phyloP scores from a whole-genome alignment of 2,888 invertebrate species.

The Ephialtes manifestator region DNA sequence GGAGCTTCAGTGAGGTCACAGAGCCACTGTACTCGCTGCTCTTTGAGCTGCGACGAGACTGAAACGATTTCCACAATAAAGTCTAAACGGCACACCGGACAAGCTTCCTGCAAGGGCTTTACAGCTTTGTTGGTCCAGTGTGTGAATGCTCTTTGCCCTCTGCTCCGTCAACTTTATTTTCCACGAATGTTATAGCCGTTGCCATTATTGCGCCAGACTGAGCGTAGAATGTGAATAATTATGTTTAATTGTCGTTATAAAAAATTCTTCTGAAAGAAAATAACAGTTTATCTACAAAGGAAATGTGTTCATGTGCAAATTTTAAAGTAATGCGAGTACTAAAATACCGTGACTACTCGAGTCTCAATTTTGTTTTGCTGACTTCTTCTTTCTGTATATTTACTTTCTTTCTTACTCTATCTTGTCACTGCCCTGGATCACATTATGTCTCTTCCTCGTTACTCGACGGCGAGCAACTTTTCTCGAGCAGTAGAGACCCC shows the following conservation, averaged over 20 bases:
- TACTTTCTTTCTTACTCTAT: constrained; percentile 55
- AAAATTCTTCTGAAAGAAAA: neutral
- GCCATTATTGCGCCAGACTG: neutral
- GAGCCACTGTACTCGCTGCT: constrained; percentile 42
- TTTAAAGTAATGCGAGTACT: constrained; percentile 39
- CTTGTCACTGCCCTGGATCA: constrained; percentile 46
- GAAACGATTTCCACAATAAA: constrained; percentile 62
- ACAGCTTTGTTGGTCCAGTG: neutral
- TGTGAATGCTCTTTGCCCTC: neutral
- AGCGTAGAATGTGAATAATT: neutral
- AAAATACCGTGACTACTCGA: constrained; percentile 43
- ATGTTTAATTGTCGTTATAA: neutral
- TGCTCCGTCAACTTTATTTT: neutral
- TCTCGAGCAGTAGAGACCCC: constrained; percentile 55
- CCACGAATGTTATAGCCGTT: neutral
- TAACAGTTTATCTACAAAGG: neutral
- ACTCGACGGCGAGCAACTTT: constrained; percentile 68
- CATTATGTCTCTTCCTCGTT: constrained; percentile 67
- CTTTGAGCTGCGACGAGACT: constrained; percentile 58
- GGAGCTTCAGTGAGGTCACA: constrained; percentile 59
- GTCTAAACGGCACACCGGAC: constrained; percentile 48
- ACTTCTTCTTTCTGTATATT: constrained; percentile 64
- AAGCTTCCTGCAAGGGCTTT: neutral
- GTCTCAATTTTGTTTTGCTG: constrained; percentile 34
- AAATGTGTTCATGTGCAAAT: constrained; percentile 28